Evolutionary conservation across 37 sponge, comb jelly and placozoan species (phyloP).

Genomic region (Petrosia ficiformis): DNA sequence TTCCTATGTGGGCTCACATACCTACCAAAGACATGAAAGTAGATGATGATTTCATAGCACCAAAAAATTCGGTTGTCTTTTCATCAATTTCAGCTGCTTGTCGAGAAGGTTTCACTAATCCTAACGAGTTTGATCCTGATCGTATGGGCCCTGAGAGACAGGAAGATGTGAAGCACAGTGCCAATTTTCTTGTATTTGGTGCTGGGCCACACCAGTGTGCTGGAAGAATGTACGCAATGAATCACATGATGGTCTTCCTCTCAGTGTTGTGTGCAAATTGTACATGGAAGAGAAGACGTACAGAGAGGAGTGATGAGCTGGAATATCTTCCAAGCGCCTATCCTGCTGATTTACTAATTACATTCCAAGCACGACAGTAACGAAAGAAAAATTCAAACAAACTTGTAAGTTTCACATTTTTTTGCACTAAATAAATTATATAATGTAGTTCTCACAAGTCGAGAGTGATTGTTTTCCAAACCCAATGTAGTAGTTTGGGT

Average conservation of each 20-base stretch:
- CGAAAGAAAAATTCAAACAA: too few relatives aligned
- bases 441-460: too few relatives aligned
- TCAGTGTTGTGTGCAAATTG: too few relatives aligned
- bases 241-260: constrained; percentile 6
- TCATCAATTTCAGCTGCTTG: constrained; percentile 14
- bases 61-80: constrained; percentile 23
- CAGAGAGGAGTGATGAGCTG: too few relatives aligned
- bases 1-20: background rate
- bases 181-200: constrained; percentile 30
- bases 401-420: too few relatives aligned
- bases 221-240: constrained; percentile 17
- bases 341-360: too few relatives aligned
- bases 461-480: too few relatives aligned
- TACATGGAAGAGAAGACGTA: background rate
- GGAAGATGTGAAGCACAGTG: background rate
- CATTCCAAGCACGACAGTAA: too few relatives aligned
- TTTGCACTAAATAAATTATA: too few relatives aligned
- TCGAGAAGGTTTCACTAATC: constrained; percentile 16
- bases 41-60: background rate
- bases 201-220: constrained; percentile 26
- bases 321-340: too few relatives aligned
- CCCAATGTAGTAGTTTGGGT: too few relatives aligned
- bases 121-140: constrained; percentile 27
- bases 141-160: constrained; percentile 18
- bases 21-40: constrained; percentile 10